Conservation (phyloP, 2,113 vertebrate species). For the Antigone vipio region DNA sequence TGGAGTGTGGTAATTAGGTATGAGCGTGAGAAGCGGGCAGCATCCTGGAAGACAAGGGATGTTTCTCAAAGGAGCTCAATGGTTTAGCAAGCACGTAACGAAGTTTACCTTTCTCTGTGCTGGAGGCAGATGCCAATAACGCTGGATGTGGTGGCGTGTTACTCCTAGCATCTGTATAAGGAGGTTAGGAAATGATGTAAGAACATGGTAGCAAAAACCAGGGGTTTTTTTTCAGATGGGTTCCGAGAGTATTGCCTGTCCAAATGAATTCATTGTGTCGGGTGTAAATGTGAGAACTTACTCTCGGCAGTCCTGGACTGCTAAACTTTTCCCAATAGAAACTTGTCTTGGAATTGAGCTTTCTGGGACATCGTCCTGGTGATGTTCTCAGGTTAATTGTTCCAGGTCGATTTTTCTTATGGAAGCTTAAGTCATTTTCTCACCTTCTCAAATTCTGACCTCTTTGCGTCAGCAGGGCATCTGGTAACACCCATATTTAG, state of each 20-base stretch:
- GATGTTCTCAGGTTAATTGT: slow-evolving; percentile 25
- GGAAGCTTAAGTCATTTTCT: slow-evolving; percentile 50
- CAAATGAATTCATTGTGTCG: background rate
- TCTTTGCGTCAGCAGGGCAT: slow-evolving; percentile 19
- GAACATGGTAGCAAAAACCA: background rate
- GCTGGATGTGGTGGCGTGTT: background rate
- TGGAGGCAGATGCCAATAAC: background rate
- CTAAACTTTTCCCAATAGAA: slow-evolving; percentile 11
- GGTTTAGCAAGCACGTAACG: background rate
- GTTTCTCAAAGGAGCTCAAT: slow-evolving; percentile 26
- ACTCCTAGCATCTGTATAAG: background rate
- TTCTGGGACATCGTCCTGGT: background rate
- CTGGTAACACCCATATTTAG: slow-evolving; percentile 38
- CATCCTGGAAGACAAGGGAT: background rate
- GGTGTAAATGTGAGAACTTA: slow-evolving; percentile 3
- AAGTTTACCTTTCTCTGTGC: slow-evolving; percentile 16
- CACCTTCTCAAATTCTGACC: slow-evolving; percentile 7
- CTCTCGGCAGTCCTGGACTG: background rate
- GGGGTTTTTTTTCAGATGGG: background rate
- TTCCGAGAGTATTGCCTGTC: background rate
- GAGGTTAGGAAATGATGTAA: background rate
- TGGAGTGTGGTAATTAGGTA: slow-evolving; percentile 16
- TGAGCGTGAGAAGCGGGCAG: background rate
- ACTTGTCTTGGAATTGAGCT: background rate
- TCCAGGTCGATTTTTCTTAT: slow-evolving; percentile 28